Evolutionary conservation across 1,140 invertebrate genomes (phyloP).

Genomic region (Rhagoletis zephyria): DNA sequence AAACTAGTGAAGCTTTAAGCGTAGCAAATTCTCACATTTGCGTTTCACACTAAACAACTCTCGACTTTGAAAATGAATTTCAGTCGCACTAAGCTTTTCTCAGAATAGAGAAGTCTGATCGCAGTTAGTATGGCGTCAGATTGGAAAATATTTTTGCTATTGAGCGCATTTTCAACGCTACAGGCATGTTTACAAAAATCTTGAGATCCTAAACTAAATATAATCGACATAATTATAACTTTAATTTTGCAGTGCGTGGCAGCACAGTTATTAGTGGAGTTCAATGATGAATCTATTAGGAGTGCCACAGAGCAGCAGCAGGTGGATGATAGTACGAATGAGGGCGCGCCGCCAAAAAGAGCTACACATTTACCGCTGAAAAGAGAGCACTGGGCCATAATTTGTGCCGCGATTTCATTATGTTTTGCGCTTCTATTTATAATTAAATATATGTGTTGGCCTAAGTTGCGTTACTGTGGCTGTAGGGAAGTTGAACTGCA

Average conservation of each 20-base stretch:
- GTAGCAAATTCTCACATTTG: not conserved
- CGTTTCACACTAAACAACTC: not conserved
- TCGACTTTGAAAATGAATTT: not conserved
- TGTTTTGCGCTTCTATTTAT: not conserved
- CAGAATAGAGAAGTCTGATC: not conserved
- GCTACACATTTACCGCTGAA: not conserved
- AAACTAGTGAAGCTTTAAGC: not conserved
- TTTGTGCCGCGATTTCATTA: not conserved
- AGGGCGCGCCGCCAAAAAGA: not conserved
- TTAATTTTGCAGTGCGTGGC: not conserved
- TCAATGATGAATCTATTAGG: not conserved
- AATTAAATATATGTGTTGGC: not conserved
- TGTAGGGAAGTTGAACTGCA: slow-evolving; percentile 9
- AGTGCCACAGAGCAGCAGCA: not conserved
- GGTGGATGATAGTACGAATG: not conserved
- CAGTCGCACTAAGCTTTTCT: slow-evolving; percentile 30
- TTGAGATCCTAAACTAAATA: not conserved
- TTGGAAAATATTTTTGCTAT: not conserved
- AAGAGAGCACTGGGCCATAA: slow-evolving; percentile 11
- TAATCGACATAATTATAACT: not conserved
- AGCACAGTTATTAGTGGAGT: not conserved
- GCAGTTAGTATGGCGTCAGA: not conserved
- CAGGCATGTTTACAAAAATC: not conserved
- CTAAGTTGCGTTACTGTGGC: not conserved
- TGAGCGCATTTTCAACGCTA: not conserved